These are phyloP conservation scores for Sapayoa aenigma DNA, from an alignment of 2,113 vertebrate genomes.

Conservation along the genomic window DNA sequence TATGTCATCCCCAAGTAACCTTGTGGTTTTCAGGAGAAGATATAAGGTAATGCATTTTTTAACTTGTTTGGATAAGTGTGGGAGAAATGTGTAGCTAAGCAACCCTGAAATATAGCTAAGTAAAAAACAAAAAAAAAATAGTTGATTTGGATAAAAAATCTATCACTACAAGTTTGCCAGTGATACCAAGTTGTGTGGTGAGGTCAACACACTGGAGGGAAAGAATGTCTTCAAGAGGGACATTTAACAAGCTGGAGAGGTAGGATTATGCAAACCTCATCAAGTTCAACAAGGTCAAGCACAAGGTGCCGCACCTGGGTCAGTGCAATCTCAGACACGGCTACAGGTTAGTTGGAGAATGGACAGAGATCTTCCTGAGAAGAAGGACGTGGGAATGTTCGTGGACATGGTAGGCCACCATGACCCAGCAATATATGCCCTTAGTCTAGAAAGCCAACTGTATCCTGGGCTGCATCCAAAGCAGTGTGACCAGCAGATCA, in stretches of 20 bases:
- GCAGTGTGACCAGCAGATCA: background rate
- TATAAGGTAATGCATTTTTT: background rate
- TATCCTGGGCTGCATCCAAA: background rate
- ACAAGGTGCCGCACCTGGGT: background rate
- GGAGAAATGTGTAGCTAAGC: background rate
- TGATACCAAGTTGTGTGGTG: background rate
- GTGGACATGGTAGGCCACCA: background rate
- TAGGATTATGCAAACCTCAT: background rate
- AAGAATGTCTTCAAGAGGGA: background rate
- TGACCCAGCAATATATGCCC: background rate
- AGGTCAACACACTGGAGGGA: fast-evolving
- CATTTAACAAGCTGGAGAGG: background rate
- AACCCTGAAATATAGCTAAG: background rate
- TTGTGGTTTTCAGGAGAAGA: background rate
- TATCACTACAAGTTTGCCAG: background rate
- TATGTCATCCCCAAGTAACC: background rate
- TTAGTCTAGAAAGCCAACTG: fast-evolving
- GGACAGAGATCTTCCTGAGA: background rate
- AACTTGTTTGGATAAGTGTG: background rate
- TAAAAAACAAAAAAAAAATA: background rate
- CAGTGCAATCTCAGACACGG: background rate
- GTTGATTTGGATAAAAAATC: background rate
- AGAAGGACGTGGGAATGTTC: background rate
- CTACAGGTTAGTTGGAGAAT: background rate
- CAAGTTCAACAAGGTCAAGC: background rate